Evolutionary conservation across 2,797 vertebrate species (phyloP).

Genomic region (Epinephelus coioides): DNA sequence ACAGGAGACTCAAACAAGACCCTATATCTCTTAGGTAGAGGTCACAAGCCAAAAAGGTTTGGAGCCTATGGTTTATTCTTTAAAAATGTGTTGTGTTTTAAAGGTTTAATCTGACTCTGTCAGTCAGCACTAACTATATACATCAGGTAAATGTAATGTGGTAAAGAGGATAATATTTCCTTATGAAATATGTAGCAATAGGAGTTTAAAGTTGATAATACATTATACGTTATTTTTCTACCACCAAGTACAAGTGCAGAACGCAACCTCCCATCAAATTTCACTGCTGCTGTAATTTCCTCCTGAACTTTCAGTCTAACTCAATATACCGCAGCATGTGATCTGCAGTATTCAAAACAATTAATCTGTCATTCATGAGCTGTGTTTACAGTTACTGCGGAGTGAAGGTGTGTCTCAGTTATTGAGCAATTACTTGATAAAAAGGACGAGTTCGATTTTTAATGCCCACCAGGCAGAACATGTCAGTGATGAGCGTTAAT

Average conservation of each 20-base stretch:
- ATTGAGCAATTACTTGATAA: slow-evolving; percentile 2
- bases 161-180: too few relatives aligned
- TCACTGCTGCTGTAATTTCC: neutral
- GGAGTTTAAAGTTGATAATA: too few relatives aligned
- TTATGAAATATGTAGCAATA: too few relatives aligned
- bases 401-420: neutral
- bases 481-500: neutral
- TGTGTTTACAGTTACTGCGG: neutral
- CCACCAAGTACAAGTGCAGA: neutral
- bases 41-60: neutral
- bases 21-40: neutral
- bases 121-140: neutral
- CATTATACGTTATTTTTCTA: too few relatives aligned
- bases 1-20: neutral
- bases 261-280: neutral
- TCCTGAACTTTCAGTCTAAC: too few relatives aligned
- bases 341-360: neutral
- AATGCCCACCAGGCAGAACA: slow-evolving; percentile 23
- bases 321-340: neutral
- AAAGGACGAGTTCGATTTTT: slow-evolving; percentile 10
- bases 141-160: neutral
- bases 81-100: neutral
- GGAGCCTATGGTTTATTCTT: neutral
- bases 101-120: neutral
- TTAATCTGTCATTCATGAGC: neutral